Evolutionary conservation across 2,113 vertebrate genomes (phyloP), one percentile per base, ranked within the genome.

Genomic region (Dromiciops gliroides): DNA sequence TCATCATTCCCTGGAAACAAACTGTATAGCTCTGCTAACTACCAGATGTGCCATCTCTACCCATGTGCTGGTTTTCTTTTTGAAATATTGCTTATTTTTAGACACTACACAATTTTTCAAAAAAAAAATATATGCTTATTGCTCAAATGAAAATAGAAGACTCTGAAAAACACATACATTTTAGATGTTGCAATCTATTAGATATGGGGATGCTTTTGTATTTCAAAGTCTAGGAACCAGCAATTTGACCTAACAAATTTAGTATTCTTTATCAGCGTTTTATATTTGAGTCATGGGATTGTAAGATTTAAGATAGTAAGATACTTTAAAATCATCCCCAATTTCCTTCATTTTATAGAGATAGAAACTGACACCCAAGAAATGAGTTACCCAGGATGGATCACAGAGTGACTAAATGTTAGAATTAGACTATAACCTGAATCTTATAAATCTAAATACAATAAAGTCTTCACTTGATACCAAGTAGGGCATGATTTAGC

Each of bases 21-120:
- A 97, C 88, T 0, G 0, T 94, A 95, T 60, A 97, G 94, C 95
- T 97, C 93, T 94, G 91, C 93, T 97, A 56, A 97, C 96, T 95
- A 92, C 94, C 97, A 97, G 96, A 97, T 97, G 96, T 97, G 97
- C 96, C 96, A 97, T 95, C 93, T 75, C 93, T 88, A 95, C 90
- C 95, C 95, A 91, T 92, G 92, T 90, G 90, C 93, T 93, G 93
- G 94, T 89, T 97, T 96, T 97, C 92, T 19, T 97, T 97, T 96
- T 95, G 53, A 97, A 97, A 97, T 94, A 97, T 22, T 2, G 47
- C 93, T 97, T 97, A 97, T 96, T 97, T 97, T 97, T 98, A 97
- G 96, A 95, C 51, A 92, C 94, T 83, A 60, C 92, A 97, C 4
- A 89, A 91, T 92, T 96, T 93, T 95, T 95, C 95, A 67, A 24